Base-by-base conservation (phyloP, 2,888 invertebrate species). In the Platycnemis pennipes region DNA sequence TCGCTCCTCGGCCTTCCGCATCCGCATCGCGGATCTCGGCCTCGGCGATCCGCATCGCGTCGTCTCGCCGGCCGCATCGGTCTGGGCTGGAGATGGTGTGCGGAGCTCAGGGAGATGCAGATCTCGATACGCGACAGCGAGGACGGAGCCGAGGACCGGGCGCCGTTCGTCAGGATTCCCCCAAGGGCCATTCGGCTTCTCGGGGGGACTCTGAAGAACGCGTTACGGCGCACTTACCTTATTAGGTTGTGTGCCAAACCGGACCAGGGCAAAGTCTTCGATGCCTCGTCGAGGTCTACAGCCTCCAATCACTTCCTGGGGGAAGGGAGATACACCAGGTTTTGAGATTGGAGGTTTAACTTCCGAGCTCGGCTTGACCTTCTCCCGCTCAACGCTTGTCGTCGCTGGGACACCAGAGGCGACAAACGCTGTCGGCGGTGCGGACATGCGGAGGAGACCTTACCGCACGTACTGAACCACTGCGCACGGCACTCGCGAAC, bases 261-360 rank as follows among this genome's bases (percentile, higher is more conserved):
- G 8, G 88, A 88, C 88, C 88, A 88, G 22, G 88, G 88, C 7
- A 88, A 88, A 42, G 88, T 88, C 46, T 45, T 13, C 13, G 37
- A 22, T 31, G 45, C 22, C 5, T 45, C 31, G 37, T 4, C n/a
- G n/a, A 69, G 69, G n/a, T 69, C 69, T 31, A 5, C 49, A 22
- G 94, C 95, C 31, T 95, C 95, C 63, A 96, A 96, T 94, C 96
- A 96, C 95, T 96, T 96, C 95, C 94, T 95, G 37, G 94, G 95
- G 0, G 91, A 94, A 0, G 95, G 96, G 0, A 94, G 94, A 7
- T 95, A 95, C 94, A 96, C 95, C 63, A 94, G 96, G 11, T 96
- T 96, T 95, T 95, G 96, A 11, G 96, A 96, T 94, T 96, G 96
- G 96, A 95, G 96, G 11, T 96, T 96, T 94, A 95, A 96, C 37